Percentiles rank a stretch among this genome's conserved stretches.
phyloP scores from a whole-genome alignment of 2,888 invertebrate genomes.

The Sialis lutaria region DNA sequence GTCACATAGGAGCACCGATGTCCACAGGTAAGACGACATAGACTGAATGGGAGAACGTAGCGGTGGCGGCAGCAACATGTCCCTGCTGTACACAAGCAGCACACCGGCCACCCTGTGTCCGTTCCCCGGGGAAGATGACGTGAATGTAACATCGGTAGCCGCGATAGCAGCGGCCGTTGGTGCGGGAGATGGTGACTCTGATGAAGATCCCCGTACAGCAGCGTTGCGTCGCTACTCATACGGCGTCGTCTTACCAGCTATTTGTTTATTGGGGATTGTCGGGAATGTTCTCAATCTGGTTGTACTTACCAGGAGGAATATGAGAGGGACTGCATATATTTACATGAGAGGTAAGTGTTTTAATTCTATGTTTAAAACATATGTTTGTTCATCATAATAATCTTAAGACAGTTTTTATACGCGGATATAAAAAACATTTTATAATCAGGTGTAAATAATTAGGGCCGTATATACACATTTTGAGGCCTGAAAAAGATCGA shows the following conservation, averaged over 20 bases:
- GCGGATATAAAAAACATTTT: too few species aligned
- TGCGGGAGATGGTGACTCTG: conserved; percentile 16
- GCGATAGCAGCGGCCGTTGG: conserved; percentile 20
- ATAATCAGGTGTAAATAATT: too few species aligned
- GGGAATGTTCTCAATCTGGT: conserved; percentile 64
- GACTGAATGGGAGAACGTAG: too few species aligned
- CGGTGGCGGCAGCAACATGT: conserved; percentile 15
- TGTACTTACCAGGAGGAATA: conserved; percentile 57
- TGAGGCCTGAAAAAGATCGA: too few species aligned
- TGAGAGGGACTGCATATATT: conserved; percentile 64
- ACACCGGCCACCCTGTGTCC: conserved; percentile 17
- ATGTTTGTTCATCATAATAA: too few species aligned
- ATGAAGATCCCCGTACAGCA: conserved; percentile 41
- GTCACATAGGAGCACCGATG: too few species aligned
- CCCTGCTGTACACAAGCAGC: conserved; percentile 24
- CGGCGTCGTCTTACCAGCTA: conserved; percentile 47
- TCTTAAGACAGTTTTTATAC: too few species aligned
- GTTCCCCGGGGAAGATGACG: conserved; percentile 18
- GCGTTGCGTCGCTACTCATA: conserved; percentile 40
- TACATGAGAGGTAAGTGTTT: conserved; percentile 51
- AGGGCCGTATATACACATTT: too few species aligned
- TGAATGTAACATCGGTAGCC: conserved; percentile 16
- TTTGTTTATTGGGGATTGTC: conserved; percentile 53
- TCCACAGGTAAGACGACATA: too few species aligned
- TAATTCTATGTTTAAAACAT: background rate